Conservation (phyloP, 2,113 vertebrate genomes). For the sheep (Ovis aries) region ARS-UI_Ramb_v3.0 NC_056054.1:93048001-93048500, state of each 20-base stretch:
- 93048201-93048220: background rate
- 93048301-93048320: background rate
- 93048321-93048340: background rate
- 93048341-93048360: background rate
- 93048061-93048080: background rate
- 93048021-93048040: background rate
- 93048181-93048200: background rate
- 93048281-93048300: background rate
- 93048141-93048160: background rate
- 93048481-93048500: background rate
- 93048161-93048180: background rate
- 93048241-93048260: background rate
- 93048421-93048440: background rate
- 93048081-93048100: background rate
- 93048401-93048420: background rate
- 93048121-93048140: background rate
- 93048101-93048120: background rate
- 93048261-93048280: background rate
- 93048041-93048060: background rate
- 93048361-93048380: background rate
- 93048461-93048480: background rate
- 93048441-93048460: background rate
- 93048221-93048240: background rate
- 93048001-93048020: fast-evolving
- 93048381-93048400: background rate